These are phyloP conservation scores for human DNA, from an alignment of 2,113 vertebrate species.

Conservation along the genomic window GRCh38 chr2:111994001-111994500, in stretches of 20 bases:
- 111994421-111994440: background rate
- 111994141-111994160: background rate
- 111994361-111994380: constrained; percentile 88
- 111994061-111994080: background rate
- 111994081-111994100: background rate
- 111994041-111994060: background rate
- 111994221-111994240: background rate
- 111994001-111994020: background rate
- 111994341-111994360: constrained; percentile 90
- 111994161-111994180: background rate
- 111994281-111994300: constrained; percentile 68
- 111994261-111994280: background rate
- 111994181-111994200: background rate
- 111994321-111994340: constrained; percentile 90
- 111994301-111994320: constrained; percentile 86
- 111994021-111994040: background rate
- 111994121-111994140: rapidly evolving
- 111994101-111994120: background rate
- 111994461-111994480: background rate
- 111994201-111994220: background rate
- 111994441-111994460: background rate
- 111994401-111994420: constrained; percentile 82
- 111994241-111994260: constrained; percentile 73
- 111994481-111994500: background rate
- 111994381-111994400: constrained; percentile 86